phyloP scores from a whole-genome alignment of 1,140 invertebrate species.

The Dendrolimus kikuchii region DNA sequence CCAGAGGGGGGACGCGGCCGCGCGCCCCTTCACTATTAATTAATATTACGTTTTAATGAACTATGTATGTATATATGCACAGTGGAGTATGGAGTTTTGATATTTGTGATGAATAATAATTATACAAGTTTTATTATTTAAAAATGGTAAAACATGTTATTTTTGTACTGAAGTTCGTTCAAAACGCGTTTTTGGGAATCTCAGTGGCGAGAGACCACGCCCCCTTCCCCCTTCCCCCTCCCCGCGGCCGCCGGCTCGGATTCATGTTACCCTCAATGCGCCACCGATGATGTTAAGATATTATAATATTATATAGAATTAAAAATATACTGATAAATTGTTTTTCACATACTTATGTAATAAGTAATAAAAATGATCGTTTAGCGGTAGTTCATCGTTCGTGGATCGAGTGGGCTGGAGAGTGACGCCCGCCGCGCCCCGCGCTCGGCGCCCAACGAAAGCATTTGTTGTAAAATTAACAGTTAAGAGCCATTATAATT shows the following conservation, averaged over 20 bases:
- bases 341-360: conserved; percentile 62
- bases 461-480: conserved; percentile 69
- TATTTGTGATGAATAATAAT: conserved; percentile 50
- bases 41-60: conserved; percentile 29
- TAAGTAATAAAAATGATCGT: conserved; percentile 53
- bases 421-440: conserved; percentile 29
- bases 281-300: conserved; percentile 24
- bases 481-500: conserved; percentile 65
- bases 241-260: conserved; percentile 24
- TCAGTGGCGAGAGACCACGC: conserved; percentile 10
- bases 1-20: no score
- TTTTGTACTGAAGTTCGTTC: conserved; percentile 53
- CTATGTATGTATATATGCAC: conserved; percentile 66
- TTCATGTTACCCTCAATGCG: conserved; percentile 26
- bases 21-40: conserved; percentile 17
- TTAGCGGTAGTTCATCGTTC: conserved; percentile 45
- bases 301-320: conserved; percentile 42
- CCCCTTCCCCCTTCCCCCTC: conserved; percentile 6
- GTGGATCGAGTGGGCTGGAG: conserved; percentile 28
- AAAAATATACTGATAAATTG: conserved; percentile 49
- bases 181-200: conserved; percentile 29
- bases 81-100: conserved; percentile 44
- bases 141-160: conserved; percentile 54
- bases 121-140: conserved; percentile 47
- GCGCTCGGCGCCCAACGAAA: conserved; percentile 61